Conservation (phyloP, 2,113 vertebrate species). For the Dasyornis broadbenti region DNA sequence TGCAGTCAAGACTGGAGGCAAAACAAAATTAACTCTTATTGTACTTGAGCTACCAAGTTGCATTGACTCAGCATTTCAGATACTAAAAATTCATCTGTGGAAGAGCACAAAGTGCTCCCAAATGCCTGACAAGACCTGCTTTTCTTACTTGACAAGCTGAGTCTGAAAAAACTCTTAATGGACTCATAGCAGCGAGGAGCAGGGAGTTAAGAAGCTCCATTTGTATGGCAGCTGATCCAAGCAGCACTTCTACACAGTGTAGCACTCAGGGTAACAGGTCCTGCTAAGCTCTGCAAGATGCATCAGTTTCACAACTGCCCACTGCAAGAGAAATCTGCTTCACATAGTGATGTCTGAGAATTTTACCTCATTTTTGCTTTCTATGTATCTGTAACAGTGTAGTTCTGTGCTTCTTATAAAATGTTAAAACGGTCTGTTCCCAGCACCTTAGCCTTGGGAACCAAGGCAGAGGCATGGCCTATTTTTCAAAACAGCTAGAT, state of each 20-base stretch:
- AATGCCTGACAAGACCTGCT: not conserved
- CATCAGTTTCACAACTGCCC: not conserved
- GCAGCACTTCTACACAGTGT: not conserved
- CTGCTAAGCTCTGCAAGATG: not conserved
- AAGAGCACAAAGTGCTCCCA: not conserved
- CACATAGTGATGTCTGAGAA: too few relatives aligned
- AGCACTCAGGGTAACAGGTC: not conserved
- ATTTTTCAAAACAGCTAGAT: too few relatives aligned
- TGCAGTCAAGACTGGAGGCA: not conserved
- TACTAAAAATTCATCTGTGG: not conserved
- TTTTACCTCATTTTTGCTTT: too few relatives aligned
- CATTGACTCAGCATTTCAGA: not conserved
- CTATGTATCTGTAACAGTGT: too few relatives aligned
- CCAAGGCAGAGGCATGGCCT: too few relatives aligned
- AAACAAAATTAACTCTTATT: slow-evolving; percentile 24
- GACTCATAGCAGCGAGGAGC: not conserved
- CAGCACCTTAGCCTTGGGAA: too few relatives aligned
- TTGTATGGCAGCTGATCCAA: not conserved
- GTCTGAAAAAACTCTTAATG: not conserved
- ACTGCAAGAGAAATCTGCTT: not conserved
- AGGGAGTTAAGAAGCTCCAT: not conserved
- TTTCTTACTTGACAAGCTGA: not conserved
- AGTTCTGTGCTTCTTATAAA: too few relatives aligned
- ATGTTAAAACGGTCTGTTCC: too few relatives aligned
- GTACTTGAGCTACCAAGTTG: not conserved